Evolutionary conservation across 53 echinoderm and acorn worm genomes (phyloP), one percentile per base, ranked within the genome.

Genomic region (Temnopleurus reevesii): DNA sequence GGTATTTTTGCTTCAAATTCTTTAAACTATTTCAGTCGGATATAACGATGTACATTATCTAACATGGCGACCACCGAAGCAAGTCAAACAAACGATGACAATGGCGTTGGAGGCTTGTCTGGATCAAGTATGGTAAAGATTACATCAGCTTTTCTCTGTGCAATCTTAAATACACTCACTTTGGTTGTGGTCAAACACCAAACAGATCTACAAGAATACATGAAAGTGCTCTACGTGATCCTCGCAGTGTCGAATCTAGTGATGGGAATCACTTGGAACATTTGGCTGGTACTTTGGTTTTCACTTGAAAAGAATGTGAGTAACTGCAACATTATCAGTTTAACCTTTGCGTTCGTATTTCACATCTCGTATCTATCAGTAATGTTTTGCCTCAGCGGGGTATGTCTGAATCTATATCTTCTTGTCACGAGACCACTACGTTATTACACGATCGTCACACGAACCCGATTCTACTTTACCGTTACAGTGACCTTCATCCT

Each of bases 141-240:
- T 12, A 3, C 41, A 2, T 7, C 71, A 7, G 71, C 8, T 71
- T 41, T 41, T n/a, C 71, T 71, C 6, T 5, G 71, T 10, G n/a
- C 41, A 21, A 38, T 41, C 23, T 9, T 71, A 2, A 71, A 71
- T 41, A 8, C 5, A 2, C 7, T 66, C n/a, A 41, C 41, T n/a
- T 38, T 66, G 71, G 71, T 66, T 38, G 71, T 66, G 2, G 41
- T 66, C 38, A 66, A 38, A 38, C 71, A n/a, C 19, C 71, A 66
- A 41, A 66, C 18, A 1, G 71, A 36, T 35, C 18, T 66, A 0
- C 71, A 66, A 66, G 71, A 35, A 35, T 36, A 38, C n/a, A 66
- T 38, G 38, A 18, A 41, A 7, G 21, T n/a, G 19, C 71, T 66
- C 8, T 38, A 66, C 21, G 36, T 36, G 71, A 41, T 66, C n/a